Evolutionary conservation across 2,888 invertebrate species (phyloP), one percentile per base, ranked within the genome.

Genomic region (Eristalis pertinax): DNA sequence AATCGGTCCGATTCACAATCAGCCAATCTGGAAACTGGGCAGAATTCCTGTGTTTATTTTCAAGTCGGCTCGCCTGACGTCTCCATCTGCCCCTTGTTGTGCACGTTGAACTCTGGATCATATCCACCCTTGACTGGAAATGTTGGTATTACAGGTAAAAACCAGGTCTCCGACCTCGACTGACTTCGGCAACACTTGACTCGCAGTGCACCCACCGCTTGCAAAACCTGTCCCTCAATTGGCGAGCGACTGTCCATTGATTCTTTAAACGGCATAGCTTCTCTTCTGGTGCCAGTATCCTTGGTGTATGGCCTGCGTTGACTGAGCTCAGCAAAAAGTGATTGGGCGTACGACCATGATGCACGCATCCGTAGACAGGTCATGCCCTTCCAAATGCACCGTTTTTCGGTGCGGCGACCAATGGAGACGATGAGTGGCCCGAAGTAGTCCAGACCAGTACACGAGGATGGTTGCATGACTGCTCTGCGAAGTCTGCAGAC

Each of bases 1-100:
- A n/a, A n/a, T n/a, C 88, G 69, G 72, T 64, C 50, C 26, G 75
- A 83, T 85, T 56, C 83, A 86, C 78, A 58, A 74, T 19, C 91
- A 89, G 89, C 89, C 70, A 90, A 84, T 77, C 89, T 89, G 0
- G 88, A 89, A 3, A 89, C 89, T 10, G 89, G 88, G 11, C 8
- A 89, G 32, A 2, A 89, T 41, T 13, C 89, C 90, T 4, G 70
- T 73, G 3, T 67, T 81, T n/a, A 90, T 90, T 32, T 74, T 76
- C 15, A 90, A 89, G 43, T 89, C 88, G 1, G 89, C 90, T 58
- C 90, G 77, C n/a, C n/a, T n/a, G n/a, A n/a, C n/a, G n/a, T n/a
- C n/a, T n/a, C n/a, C n/a, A n/a, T 90, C 90, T 1, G 56, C 24
- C 1, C 90, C 90, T 3, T 81, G 50, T 43, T 89, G 82, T 1